phyloP scores from a whole-genome alignment of 1,140 invertebrate species.

The Thalassaphorura encarpata region DNA sequence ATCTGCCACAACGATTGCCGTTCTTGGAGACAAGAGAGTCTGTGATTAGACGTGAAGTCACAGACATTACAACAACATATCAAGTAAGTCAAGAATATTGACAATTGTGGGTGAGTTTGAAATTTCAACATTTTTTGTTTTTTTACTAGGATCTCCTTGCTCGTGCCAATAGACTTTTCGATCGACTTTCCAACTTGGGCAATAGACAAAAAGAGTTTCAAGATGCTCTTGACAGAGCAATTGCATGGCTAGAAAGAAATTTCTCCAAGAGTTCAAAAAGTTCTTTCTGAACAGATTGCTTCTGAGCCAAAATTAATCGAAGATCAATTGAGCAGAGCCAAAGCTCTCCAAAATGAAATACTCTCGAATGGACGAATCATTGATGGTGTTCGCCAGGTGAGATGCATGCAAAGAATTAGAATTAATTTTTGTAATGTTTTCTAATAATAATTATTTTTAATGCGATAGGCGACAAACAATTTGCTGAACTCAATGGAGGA shows the following conservation, averaged over 20 bases:
- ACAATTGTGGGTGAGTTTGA: not conserved
- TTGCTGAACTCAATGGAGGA: slow-evolving; percentile 66
- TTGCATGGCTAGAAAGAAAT: slow-evolving; percentile 69
- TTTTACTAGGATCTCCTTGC: slow-evolving; percentile 50
- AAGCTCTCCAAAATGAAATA: slow-evolving; percentile 75
- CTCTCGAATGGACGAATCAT: slow-evolving; percentile 71
- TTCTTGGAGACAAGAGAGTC: slow-evolving; percentile 66
- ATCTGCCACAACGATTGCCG: slow-evolving; percentile 62
- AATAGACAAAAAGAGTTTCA: slow-evolving; percentile 68
- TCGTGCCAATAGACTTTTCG: slow-evolving; percentile 69
- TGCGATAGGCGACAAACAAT: slow-evolving; percentile 53
- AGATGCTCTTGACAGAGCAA: slow-evolving; percentile 72
- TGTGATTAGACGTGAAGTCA: slow-evolving; percentile 57
- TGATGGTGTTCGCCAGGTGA: slow-evolving; percentile 62
- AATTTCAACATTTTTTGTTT: slow-evolving; percentile 12
- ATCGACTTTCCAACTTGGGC: slow-evolving; percentile 62
- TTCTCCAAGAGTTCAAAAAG: slow-evolving; percentile 43
- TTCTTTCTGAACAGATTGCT: slow-evolving; percentile 68
- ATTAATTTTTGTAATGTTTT: slow-evolving; percentile 10
- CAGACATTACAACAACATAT: slow-evolving; percentile 44
- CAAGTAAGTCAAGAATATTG: slow-evolving; percentile 34
- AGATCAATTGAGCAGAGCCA: slow-evolving; percentile 73
- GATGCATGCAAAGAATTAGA: slow-evolving; percentile 34
- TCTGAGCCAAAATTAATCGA: slow-evolving; percentile 78
- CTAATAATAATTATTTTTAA: no score